Evolutionary conservation across 2,888 invertebrate species (phyloP), one percentile per base, ranked within the genome.

Genomic region (Drosophila meridionalis): DNA sequence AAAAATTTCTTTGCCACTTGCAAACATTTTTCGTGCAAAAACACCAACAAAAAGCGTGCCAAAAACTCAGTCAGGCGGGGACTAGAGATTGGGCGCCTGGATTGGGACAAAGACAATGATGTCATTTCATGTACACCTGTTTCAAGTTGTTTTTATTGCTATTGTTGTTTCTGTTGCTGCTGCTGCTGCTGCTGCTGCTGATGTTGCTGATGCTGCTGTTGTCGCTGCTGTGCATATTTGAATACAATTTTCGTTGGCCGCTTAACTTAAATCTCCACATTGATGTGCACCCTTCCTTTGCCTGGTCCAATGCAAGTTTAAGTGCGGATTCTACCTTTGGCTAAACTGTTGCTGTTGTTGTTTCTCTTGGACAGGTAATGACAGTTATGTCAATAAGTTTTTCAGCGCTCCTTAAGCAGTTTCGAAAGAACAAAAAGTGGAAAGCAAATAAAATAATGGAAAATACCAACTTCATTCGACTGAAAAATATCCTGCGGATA

Each of bases 341-440:
- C 82, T 83, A 87, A 77, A 60, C 73, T 84, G 70, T 61, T 70
- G 67, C 52, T 67, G 53, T 43, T 58, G 20, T 40, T 52, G 42
- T 69, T 52, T 6, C 26, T 36, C 30, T 76, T 76, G 90, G 69
- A 78, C 87, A 89, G 85, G 82, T 90, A 87, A 89, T 84, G 87
- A 89, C 87, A 90, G 90, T 87, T 87, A 84, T 87, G 87, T 89
- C 87, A 90, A 87, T 90, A 90, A 87, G 78, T 83, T 90, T 60
- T 62, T 62, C 60, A 73, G 69, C 71, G 52, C 69, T 65, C 62
- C 74, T 69, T 71, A 62, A 69, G 78, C 73, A 71, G 48, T 60
- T 30, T 43, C 52, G 14, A 42, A 48, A 61, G 45, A 52, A 55
- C 52, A 28, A 42, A 58, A 70, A 73, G 36, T 61, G 38, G 45